Evolutionary conservation across 2,888 invertebrate species (phyloP), one percentile per base, ranked within the genome.

Genomic region (Mycalesis mineus): DNA sequence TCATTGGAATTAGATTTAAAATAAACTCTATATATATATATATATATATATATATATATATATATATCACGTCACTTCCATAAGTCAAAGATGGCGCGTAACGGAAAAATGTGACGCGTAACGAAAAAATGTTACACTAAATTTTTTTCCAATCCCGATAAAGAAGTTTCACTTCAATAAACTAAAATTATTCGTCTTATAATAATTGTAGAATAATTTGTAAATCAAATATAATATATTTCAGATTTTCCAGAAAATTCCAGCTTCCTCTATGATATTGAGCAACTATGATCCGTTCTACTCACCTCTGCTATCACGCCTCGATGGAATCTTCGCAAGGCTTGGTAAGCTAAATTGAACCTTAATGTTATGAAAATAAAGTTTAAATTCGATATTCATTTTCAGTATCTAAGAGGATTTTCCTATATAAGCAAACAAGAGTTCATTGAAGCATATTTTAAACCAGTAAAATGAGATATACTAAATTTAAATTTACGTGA

Each of bases 271-370:
- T 0, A 86, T 96, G 78, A 91, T 96, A 52, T 86, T 96, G 57
- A 95, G 95, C 65, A 95, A 95, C 80, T 97, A 96, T 80, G 97
- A 97, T 77, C 96, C 97, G 0, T 97, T 97, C 86, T 97, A 97
- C 80, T 96, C 96, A 64, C 97, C 97, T 0, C 77, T 97, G 22
- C 80, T 97, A 13, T 97, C 96, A 0, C 90, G 97, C 13, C 91
- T 97, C 55, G 97, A 96, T 69, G 94, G 95, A 0, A 95, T 96
- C 44, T 96, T 96, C 81, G 94, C 94, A 47, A 88, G 91, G 68
- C 82, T 90, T 7, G 89, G 89, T 89, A 73, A 55, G 55, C 13
- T 28, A 36, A 55, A 28, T 15, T 48, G 4, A 40, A 13, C 14
- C 13, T 17, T 41, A 47, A 7, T 8, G 9, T 1, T 13, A 42